phyloP scores from a whole-genome alignment of 2,797 vertebrate genomes.

The Perodicticus potto region DNA sequence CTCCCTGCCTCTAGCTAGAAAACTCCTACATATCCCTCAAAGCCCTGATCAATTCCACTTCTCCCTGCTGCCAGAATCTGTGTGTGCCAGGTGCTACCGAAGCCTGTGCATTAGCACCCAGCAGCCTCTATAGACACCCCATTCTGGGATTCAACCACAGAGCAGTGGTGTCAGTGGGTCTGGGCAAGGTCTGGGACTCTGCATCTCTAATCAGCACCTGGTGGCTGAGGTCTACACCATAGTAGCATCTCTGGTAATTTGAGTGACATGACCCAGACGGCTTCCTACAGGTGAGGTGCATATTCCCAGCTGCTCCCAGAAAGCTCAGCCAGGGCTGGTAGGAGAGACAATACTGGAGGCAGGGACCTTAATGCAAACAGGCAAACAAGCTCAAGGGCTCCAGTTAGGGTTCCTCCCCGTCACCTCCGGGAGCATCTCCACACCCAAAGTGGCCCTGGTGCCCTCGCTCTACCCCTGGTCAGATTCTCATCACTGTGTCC shows the following conservation, averaged over 20 bases:
- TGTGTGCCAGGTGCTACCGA: not conserved
- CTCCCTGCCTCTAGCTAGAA: not conserved
- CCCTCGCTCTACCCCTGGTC: not conserved
- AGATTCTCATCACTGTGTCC: too few species aligned
- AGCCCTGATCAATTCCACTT: not conserved
- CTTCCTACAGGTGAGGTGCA: not conserved
- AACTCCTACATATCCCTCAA: constrained; percentile 34
- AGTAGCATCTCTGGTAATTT: not conserved
- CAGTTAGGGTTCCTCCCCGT: not conserved
- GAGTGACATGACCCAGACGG: too few species aligned
- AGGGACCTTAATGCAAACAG: too few species aligned
- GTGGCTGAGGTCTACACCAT: not conserved
- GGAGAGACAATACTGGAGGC: not conserved
- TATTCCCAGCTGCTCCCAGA: not conserved
- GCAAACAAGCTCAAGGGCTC: not conserved
- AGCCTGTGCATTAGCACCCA: not conserved
- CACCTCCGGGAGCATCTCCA: not conserved
- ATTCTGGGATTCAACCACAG: not conserved
- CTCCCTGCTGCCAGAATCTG: not conserved
- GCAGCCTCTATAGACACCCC: not conserved
- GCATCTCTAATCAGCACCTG: not conserved
- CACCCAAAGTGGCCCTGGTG: not conserved
- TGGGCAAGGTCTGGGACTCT: not conserved
- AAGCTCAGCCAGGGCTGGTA: not conserved
- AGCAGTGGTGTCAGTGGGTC: not conserved